phyloP scores from a whole-genome alignment of 2,797 vertebrate genomes.

The Centropyge bicolor region DNA sequence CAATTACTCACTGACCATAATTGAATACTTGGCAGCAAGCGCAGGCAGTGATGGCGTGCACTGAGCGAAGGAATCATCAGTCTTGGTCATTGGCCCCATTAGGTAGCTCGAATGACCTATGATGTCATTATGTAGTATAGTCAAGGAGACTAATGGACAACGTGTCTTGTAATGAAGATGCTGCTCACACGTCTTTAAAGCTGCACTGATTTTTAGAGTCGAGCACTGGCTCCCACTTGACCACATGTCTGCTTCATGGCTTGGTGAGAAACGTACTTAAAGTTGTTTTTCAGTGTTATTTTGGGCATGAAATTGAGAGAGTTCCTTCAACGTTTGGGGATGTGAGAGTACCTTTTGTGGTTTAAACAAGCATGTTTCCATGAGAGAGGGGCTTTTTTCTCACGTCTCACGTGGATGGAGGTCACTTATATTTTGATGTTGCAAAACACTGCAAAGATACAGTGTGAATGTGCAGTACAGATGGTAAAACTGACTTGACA shows the following conservation, averaged over 20 bases:
- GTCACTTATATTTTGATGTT: constrained; percentile 45
- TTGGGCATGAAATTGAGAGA: constrained; percentile 64
- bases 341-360: constrained; percentile 77
- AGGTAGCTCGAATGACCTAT: constrained; percentile 68
- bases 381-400: constrained; percentile 64
- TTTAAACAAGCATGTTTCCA: constrained; percentile 62
- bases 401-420: constrained; percentile 34
- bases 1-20: constrained; percentile 81
- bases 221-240: background rate
- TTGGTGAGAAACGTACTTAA: constrained; percentile 53
- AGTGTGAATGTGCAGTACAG: background rate
- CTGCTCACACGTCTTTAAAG: constrained; percentile 1
- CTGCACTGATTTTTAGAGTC: constrained; percentile 15
- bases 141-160: constrained; percentile 57
- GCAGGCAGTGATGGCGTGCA: constrained; percentile 57
- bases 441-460: constrained; percentile 39
- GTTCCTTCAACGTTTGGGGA: constrained; percentile 75
- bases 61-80: constrained; percentile 65
- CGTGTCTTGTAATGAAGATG: constrained; percentile 33
- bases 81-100: constrained; percentile 76
- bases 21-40: constrained; percentile 83
- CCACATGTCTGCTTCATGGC: constrained; percentile 33
- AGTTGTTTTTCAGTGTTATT: constrained; percentile 68
- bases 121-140: constrained; percentile 72
- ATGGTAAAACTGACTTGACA: background rate